Percentiles rank a stretch among this genome's conserved stretches.
phyloP scores from a whole-genome alignment of 1,140 invertebrate species.

The Bathynomus jamesi region DNA sequence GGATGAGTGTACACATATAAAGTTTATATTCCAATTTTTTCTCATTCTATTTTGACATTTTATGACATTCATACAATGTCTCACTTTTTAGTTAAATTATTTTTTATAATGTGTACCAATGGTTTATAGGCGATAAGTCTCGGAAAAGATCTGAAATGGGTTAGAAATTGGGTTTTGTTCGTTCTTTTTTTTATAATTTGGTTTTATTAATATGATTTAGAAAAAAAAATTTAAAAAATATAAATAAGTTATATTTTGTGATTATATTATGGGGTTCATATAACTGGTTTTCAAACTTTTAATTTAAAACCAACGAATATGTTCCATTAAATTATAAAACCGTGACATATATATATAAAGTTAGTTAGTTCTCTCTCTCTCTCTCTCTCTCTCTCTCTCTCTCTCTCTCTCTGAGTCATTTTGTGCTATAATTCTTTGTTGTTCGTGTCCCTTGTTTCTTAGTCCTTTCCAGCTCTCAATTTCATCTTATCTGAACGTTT shows the following conservation, averaged over 20 bases:
- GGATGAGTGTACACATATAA: not conserved
- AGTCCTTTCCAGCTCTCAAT: too few relatives aligned
- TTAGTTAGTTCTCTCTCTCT: not conserved
- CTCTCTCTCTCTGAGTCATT: not conserved
- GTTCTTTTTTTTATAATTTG: not conserved
- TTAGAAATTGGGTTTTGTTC: not conserved
- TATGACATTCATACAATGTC: not conserved
- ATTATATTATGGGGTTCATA: too few relatives aligned
- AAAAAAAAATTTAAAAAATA: too few relatives aligned
- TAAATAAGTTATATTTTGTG: too few relatives aligned
- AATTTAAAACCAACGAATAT: too few relatives aligned
- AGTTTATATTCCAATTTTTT: not conserved
- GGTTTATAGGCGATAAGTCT: not conserved
- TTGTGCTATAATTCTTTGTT: too few relatives aligned
- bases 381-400: not conserved
- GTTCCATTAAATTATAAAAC: too few relatives aligned
- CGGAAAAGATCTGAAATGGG: not conserved
- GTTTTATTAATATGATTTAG: too few relatives aligned
- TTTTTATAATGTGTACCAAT: not conserved
- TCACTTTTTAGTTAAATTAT: not conserved
- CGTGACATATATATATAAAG: too few relatives aligned
- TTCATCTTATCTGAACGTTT: too few relatives aligned
- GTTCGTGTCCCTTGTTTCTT: too few relatives aligned
- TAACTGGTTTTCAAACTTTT: too few relatives aligned
- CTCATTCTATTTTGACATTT: not conserved